Conservation (phyloP, 2,888 invertebrate genomes). For the Brassicogethes aeneus region DNA sequence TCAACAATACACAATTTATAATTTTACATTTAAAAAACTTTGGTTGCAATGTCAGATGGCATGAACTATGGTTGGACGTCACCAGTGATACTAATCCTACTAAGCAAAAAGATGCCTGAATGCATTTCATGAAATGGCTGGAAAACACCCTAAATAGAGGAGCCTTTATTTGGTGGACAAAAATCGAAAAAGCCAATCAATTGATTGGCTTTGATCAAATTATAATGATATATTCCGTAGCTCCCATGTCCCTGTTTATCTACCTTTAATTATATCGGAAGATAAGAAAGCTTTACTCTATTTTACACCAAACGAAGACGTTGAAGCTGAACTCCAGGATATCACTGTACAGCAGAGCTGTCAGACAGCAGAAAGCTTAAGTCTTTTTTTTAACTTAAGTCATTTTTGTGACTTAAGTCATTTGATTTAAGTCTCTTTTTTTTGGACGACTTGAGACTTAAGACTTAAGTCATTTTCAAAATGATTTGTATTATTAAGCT, state of each 20-base stretch:
- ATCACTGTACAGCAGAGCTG: too few relatives aligned
- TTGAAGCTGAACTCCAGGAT: constrained; percentile 34
- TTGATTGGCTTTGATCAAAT: constrained; percentile 17
- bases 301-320: constrained; percentile 26
- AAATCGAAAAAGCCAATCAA: background rate
- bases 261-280: constrained; percentile 17
- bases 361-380: too few relatives aligned
- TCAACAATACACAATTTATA: constrained; percentile 1
- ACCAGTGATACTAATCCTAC: background rate
- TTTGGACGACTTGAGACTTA: too few relatives aligned
- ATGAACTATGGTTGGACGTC: background rate
- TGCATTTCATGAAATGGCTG: background rate
- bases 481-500: too few relatives aligned
- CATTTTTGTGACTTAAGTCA: too few relatives aligned
- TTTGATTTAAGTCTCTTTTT: too few relatives aligned
- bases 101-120: background rate
- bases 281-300: constrained; percentile 30
- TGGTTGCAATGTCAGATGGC: background rate
- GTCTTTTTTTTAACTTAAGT: too few relatives aligned
- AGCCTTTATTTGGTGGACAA: background rate
- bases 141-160: background rate
- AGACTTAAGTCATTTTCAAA: too few relatives aligned
- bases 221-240: constrained; percentile 27
- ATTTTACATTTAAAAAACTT: constrained; percentile 20
- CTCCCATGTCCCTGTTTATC: constrained; percentile 16